A percentile compares a stretch with the other conserved stretches of the same genome.
phyloP scores from a whole-genome alignment of 1,140 invertebrate species.

The Drosophila prosaltans region DNA sequence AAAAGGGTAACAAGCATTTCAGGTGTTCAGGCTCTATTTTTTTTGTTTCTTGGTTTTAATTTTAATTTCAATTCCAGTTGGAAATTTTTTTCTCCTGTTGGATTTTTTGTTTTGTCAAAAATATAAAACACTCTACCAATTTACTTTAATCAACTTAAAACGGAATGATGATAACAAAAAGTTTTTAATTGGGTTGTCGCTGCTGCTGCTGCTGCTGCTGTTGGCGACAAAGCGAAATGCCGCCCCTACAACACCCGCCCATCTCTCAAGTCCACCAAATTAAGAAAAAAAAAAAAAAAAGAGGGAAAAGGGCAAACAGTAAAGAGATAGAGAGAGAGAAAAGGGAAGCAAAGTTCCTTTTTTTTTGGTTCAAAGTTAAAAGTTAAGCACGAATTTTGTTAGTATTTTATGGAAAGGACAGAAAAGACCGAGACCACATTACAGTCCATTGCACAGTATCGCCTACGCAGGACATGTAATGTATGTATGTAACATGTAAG shows the following conservation, averaged over 20 bases:
- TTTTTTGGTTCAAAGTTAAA: conserved; percentile 56
- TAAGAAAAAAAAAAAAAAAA: conserved; percentile 21
- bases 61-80: conserved; percentile 4
- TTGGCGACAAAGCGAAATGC: conserved; percentile 43
- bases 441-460: conserved; percentile 39
- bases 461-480: conserved; percentile 43
- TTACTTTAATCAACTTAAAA: conserved; percentile 70
- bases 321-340: background rate
- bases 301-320: conserved; percentile 27
- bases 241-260: background rate
- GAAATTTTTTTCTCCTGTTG: background rate
- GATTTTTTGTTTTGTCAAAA: conserved; percentile 18
- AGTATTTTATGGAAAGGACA: conserved; percentile 29
- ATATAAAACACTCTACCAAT: conserved; percentile 46
- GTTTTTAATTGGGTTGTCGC: conserved; percentile 72
- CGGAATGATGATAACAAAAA: conserved; percentile 63
- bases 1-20: no score
- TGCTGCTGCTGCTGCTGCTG: conserved; percentile 6
- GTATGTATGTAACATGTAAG: conserved; percentile 15
- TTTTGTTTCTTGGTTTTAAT: conserved; percentile 18
- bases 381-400: conserved; percentile 48
- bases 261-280: background rate
- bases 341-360: conserved; percentile 2
- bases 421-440: conserved; percentile 33
- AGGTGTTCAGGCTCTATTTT: background rate